These are phyloP conservation scores for Sapajus apella DNA, from an alignment of 2,113 vertebrate species.

Conservation along the genomic window DNA sequence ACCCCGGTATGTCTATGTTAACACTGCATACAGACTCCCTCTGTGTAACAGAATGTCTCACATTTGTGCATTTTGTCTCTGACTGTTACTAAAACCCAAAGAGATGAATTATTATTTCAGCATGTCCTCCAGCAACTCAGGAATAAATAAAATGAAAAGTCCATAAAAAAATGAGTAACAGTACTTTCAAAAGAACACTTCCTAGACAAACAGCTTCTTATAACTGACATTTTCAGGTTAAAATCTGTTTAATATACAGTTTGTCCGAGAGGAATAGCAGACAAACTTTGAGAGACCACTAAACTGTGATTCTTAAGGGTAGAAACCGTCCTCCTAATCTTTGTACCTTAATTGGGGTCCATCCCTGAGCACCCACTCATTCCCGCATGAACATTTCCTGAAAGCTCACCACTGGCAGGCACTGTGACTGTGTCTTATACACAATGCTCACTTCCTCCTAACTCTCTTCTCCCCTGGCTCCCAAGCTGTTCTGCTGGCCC, in stretches of 20 bases:
- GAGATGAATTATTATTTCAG: not conserved
- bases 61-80: not conserved
- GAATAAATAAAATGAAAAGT: not conserved
- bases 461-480: not conserved
- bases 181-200: not conserved
- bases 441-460: not conserved
- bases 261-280: conserved; percentile 28
- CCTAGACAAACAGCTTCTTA: not conserved
- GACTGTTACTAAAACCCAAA: not conserved
- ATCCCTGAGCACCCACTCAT: not conserved
- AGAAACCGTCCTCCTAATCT: not conserved
- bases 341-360: no score
- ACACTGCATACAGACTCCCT: not conserved
- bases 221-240: not conserved
- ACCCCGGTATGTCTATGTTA: not conserved
- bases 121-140: not conserved
- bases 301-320: not conserved
- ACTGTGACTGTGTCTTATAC: no score
- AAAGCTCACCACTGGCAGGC: not conserved
- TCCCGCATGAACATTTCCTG: not conserved
- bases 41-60: not conserved
- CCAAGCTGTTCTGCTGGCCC: accelerated
- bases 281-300: not conserved
- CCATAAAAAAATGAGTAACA: not conserved
- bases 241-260: conserved; percentile 72